Evolutionary conservation across 2,797 vertebrate species (phyloP), one percentile per base, ranked within the genome.

Genomic region (Otolemur crassicaudatus): DNA sequence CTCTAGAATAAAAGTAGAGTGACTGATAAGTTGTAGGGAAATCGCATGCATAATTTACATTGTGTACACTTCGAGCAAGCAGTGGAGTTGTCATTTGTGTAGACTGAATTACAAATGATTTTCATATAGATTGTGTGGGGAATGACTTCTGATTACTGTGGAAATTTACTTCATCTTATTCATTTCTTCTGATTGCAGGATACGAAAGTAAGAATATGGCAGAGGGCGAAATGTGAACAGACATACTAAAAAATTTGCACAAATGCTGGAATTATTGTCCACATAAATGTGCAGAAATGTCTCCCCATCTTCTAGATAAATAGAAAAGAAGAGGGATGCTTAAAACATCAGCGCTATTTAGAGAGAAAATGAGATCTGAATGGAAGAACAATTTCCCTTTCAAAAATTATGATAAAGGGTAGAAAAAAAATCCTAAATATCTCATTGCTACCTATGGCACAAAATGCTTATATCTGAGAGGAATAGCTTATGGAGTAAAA

Each of bases 161-260:
- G 92, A 29, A 86, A 84, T 87, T 90, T 96, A 88, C 9, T 95
- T 86, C 20, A 65, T 69, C 40, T 76, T 93, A 43, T 22, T 94
- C 85, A 77, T 94, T 91, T 94, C 73, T 86, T 89, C 46, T 94
- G 73, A 80, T 58, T 86, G 46, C 84, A 49, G 93, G 77, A 49
- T 56, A 85, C 31, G 31, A n/a, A 86, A 65, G 65, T n/a, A 73
- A 82, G 77, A 82, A 77, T 67, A 73, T 1, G 94, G 56, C 58
- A 96, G 76, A 94, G 70, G 80, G 75, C 92, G 91, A 95, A 97
- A 91, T 80, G 65, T 82, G 34, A 96, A 93, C 77, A 69, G 17
- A 86, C 37, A 72, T 43, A 10, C 34, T 43, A 73, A 75, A 87
- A 93, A 81, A 37, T 90, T 46, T 91, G 2, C 37, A 93, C 37